Percentiles rank a stretch among this genome's conserved stretches.
Conservation (phyloP, 2,797 vertebrate species). For the Galaxias olidus region DNA sequence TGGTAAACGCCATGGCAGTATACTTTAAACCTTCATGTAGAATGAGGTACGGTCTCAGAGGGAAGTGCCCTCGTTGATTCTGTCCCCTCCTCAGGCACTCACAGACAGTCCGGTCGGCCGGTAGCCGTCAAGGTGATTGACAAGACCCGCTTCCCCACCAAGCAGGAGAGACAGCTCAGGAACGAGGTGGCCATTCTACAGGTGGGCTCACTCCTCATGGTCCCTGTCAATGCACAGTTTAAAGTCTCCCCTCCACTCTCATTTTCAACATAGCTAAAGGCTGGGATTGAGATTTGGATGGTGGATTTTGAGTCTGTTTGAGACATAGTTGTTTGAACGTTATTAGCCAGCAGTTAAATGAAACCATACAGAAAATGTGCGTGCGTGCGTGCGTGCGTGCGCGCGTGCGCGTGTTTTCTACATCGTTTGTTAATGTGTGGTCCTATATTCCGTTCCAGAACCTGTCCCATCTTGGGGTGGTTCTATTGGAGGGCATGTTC, state of each 20-base stretch:
- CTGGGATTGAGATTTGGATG: no score
- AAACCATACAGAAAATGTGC: neutral
- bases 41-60: no score
- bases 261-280: no score
- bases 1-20: no score
- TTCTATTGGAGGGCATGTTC: constrained; percentile 73
- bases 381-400: neutral
- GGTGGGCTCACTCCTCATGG: constrained; percentile 42
- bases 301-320: no score
- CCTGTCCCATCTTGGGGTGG: constrained; percentile 73
- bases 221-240: fast-evolving
- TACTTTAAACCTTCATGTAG: no score
- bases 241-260: fast-evolving
- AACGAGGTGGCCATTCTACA: constrained; percentile 76
- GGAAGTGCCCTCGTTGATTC: no score
- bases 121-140: constrained; percentile 80
- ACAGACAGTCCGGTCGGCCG: constrained; percentile 61
- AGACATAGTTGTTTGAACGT: no score
- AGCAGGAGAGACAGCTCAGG: constrained; percentile 71
- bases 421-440: constrained; percentile 7
- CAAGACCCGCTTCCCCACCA: constrained; percentile 73
- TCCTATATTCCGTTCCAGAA: constrained; percentile 48
- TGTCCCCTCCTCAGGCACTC: constrained; percentile 58
- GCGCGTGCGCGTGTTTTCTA: neutral
- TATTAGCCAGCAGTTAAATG: no score